Percentiles rank a stretch among this genome's conserved stretches.
Conservation (phyloP, 2,888 invertebrate genomes). For the Cheilosia variabilis region DNA sequence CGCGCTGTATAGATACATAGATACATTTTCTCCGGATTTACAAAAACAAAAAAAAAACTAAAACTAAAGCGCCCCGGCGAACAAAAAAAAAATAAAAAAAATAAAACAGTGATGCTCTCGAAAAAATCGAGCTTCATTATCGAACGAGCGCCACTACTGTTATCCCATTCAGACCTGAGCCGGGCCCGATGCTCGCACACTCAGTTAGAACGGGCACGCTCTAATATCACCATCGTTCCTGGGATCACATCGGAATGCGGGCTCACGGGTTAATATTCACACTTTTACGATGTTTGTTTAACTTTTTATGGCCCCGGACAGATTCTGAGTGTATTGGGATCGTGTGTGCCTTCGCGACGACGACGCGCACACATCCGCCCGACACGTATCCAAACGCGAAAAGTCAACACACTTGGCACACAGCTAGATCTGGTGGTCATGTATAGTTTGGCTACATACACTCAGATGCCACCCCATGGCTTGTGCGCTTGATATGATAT, state of each 20-base stretch:
- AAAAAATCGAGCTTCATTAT: slow-evolving; percentile 45
- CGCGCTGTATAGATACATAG: slow-evolving; percentile 18
- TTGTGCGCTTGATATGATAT: not conserved
- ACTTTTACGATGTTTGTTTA: slow-evolving; percentile 74
- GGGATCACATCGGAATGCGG: slow-evolving; percentile 71
- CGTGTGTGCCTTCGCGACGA: not conserved
- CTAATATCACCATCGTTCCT: slow-evolving; percentile 52
- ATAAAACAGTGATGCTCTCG: slow-evolving; percentile 54
- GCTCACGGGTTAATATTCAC: slow-evolving; percentile 74
- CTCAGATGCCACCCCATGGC: slow-evolving; percentile 21
- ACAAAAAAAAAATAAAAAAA: not conserved
- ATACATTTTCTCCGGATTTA: slow-evolving; percentile 52
- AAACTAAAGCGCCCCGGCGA: slow-evolving; percentile 55
- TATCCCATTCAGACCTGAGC: slow-evolving; percentile 52
- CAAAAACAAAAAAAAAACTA: slow-evolving; percentile 18
- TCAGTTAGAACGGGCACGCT: slow-evolving; percentile 58
- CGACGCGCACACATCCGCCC: slow-evolving; percentile 15
- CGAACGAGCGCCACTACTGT: slow-evolving; percentile 63
- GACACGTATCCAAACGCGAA: slow-evolving; percentile 36
- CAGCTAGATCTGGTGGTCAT: slow-evolving; percentile 22
- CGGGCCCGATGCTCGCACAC: slow-evolving; percentile 42
- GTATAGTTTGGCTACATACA: not conserved
- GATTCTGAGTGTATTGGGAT: slow-evolving; percentile 18
- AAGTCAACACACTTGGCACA: slow-evolving; percentile 45
- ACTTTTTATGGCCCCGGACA: slow-evolving; percentile 61